Evolutionary conservation across 2,888 invertebrate species (phyloP), one percentile per base, ranked within the genome.

Genomic region (Oscheius myriophilus): DNA sequence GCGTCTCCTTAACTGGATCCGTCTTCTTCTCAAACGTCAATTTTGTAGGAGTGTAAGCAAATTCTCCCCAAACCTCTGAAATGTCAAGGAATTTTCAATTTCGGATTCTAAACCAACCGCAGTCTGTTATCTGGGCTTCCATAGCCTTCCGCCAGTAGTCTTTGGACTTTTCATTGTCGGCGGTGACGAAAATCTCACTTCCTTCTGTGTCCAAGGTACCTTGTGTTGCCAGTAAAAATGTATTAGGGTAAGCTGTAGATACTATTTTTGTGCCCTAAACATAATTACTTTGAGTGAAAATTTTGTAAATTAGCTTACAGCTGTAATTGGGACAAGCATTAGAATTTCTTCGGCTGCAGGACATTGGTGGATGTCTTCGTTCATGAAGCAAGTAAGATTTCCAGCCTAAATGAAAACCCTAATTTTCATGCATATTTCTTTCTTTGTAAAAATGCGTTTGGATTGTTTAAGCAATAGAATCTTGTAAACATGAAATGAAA

Each of bases 31-130:
- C 66, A 52, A 62, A 70, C 51, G 73, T 68, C 69, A 80, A 74
- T 52, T 70, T 65, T 21, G 70, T 68, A 0, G 71, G 25, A 7
- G 55, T 71, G 53, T 72, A 75, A 14, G 80, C 78, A 53, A 80
- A 80, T 41, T 69, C 54, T 12, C 80, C 78, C 80, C 80, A 80
- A 2, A 75, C 68, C 26, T 69, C 75, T 75, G 52, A n/a, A 75
- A 61, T 21, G 39, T 49, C 6, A 39, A 23, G 21, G 9, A 33
- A 21, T n/a, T 41, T 33, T 14, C n/a, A 52, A n/a, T 18, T 41
- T 26, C 23, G 33, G 51, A 58, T 57, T 16, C 39, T 43, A n/a
- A 25, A n/a, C 64, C 43, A 7, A 75, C 75, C 77, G 54, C 76
- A 75, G 54, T 79, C 79, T 7, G 70, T 67, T 45, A 79, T 77